Evolutionary conservation across 1,140 invertebrate genomes (phyloP).

Genomic region (Paraescarpia echinospica): DNA sequence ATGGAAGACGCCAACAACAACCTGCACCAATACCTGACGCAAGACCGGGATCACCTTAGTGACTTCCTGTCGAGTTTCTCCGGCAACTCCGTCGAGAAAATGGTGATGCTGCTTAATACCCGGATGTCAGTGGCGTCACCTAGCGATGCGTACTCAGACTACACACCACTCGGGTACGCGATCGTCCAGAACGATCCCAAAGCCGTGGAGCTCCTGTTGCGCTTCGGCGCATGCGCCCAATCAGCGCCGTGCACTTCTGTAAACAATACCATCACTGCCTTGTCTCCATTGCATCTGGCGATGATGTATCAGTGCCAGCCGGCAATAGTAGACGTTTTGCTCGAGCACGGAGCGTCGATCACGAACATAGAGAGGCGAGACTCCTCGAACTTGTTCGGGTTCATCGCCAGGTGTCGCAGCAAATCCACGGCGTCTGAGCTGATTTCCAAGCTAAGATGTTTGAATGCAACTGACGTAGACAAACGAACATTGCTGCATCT

Average conservation of each 20-base stretch:
- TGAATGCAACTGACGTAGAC: not conserved
- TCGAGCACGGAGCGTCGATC: not conserved
- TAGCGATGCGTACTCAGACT: not conserved
- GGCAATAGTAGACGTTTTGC: not conserved
- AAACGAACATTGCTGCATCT: not conserved
- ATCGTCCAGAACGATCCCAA: not conserved
- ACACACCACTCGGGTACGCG: not conserved
- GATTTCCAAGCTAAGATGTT: not conserved
- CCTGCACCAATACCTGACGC: not conserved
- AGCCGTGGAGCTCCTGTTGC: not conserved
- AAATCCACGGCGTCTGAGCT: not conserved
- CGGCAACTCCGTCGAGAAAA: not conserved
- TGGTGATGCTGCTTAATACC: not conserved
- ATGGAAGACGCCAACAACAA: not conserved
- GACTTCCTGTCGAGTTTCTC: not conserved
- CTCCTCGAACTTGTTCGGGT: not conserved
- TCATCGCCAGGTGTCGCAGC: not conserved
- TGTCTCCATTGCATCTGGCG: not conserved
- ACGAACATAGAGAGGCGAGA: not conserved
- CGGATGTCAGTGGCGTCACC: not conserved
- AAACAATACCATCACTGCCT: not conserved
- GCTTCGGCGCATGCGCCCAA: not conserved
- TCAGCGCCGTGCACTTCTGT: not conserved
- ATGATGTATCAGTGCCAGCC: not conserved
- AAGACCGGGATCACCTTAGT: not conserved